These are phyloP conservation scores for Loxodonta africana DNA, from an alignment of 2,113 vertebrate genomes.

Conservation along the genomic window DNA sequence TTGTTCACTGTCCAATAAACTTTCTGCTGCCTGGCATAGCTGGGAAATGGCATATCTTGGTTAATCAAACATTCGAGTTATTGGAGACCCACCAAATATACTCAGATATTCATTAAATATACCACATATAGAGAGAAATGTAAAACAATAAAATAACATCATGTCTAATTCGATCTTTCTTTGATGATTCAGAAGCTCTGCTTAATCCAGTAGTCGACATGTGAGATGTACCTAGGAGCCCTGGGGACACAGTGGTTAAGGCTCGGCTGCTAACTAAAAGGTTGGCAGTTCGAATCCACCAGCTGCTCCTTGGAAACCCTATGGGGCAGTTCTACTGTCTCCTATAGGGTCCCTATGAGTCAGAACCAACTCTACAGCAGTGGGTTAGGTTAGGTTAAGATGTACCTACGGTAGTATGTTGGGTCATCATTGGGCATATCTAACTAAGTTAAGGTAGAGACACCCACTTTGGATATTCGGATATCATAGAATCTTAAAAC, in stretches of 20 bases:
- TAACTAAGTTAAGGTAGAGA: background rate
- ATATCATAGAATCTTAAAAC: background rate
- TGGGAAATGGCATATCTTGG: background rate
- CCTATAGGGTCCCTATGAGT: too few species aligned
- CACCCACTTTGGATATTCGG: background rate
- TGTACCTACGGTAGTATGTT: background rate
- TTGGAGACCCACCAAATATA: background rate
- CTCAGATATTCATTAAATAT: background rate
- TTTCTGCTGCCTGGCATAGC: background rate
- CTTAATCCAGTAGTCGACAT: background rate
- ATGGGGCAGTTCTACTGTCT: too few species aligned
- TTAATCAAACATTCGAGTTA: background rate
- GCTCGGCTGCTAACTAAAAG: too few species aligned
- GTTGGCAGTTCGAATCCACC: too few species aligned
- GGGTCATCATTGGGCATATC: background rate
- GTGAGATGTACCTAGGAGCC: background rate
- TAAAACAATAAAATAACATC: background rate
- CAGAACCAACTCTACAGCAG: too few species aligned
- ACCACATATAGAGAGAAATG: background rate
- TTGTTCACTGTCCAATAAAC: conserved; percentile 12
- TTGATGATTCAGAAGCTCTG: background rate
- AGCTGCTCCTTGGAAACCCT: too few species aligned
- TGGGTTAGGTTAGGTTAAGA: background rate
- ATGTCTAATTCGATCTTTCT: background rate
- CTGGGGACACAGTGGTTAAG: too few species aligned